These are phyloP conservation scores for Phrynosoma platyrhinos DNA, from an alignment of 2,113 vertebrate genomes.

Conservation along the genomic window DNA sequence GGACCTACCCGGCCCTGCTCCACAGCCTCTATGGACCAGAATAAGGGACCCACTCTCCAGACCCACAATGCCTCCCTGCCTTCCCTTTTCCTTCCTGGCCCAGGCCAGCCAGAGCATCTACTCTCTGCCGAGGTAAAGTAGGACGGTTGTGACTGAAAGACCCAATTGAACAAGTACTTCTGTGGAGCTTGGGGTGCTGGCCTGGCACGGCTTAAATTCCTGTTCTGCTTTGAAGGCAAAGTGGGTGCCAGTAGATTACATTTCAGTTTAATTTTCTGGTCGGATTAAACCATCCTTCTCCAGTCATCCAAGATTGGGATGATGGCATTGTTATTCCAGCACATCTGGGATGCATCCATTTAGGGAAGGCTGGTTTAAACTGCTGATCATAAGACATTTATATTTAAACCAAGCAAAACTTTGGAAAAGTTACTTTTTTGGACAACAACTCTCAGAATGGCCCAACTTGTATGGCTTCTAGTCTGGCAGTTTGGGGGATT, in stretches of 20 bases:
- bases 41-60: conserved; percentile 81
- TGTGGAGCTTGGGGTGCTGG: neutral
- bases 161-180: neutral
- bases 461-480: too few species aligned
- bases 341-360: too few species aligned
- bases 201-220: neutral
- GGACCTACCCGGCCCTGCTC: conserved; percentile 78
- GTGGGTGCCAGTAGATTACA: neutral
- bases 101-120: conserved; percentile 27
- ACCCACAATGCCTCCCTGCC: conserved; percentile 88
- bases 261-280: neutral
- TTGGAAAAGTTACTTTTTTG: too few species aligned
- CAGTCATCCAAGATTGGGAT: neutral
- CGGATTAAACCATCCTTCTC: too few species aligned
- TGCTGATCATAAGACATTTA: too few species aligned
- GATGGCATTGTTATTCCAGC: too few species aligned
- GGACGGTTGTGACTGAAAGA: neutral
- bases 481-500: too few species aligned
- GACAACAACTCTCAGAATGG: too few species aligned
- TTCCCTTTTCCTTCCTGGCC: conserved; percentile 71
- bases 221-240: neutral
- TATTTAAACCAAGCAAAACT: too few species aligned
- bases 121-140: conserved; percentile 59
- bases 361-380: too few species aligned
- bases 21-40: conserved; percentile 85